Evolutionary conservation across 2,113 vertebrate species (phyloP).

Genomic region (Puma concolor): DNA sequence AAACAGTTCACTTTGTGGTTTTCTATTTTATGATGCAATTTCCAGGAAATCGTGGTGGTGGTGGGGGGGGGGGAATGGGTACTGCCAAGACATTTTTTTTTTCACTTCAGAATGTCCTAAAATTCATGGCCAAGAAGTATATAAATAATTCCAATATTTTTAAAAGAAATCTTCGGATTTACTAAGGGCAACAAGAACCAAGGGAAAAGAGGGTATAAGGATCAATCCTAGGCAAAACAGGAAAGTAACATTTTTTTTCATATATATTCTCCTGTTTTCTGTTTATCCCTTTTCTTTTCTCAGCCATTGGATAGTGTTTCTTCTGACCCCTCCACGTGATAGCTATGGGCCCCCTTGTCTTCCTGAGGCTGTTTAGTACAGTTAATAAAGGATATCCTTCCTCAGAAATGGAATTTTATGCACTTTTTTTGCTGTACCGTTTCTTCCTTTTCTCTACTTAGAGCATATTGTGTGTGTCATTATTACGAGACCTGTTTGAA

Average conservation of each 20-base stretch:
- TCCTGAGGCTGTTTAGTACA: neutral
- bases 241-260: neutral
- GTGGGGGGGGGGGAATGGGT: neutral
- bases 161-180: constrained; percentile 37
- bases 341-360: neutral
- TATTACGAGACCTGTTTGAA: neutral
- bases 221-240: neutral
- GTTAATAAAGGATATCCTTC: neutral
- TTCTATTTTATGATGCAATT: constrained; percentile 66
- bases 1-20: constrained; percentile 61
- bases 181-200: neutral
- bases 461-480: neutral
- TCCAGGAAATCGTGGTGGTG: constrained; percentile 53
- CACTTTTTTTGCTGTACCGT: neutral
- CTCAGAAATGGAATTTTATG: neutral
- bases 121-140: constrained; percentile 51
- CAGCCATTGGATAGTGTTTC: neutral
- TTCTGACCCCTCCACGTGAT: neutral
- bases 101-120: constrained; percentile 39
- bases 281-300: neutral
- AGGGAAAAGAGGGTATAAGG: neutral
- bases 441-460: neutral
- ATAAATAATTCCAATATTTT: constrained; percentile 64
- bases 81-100: constrained; percentile 45
- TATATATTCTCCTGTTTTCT: neutral